Base-by-base conservation (phyloP, 1,140 invertebrate species). In the Sesamia nonagrioides region DNA sequence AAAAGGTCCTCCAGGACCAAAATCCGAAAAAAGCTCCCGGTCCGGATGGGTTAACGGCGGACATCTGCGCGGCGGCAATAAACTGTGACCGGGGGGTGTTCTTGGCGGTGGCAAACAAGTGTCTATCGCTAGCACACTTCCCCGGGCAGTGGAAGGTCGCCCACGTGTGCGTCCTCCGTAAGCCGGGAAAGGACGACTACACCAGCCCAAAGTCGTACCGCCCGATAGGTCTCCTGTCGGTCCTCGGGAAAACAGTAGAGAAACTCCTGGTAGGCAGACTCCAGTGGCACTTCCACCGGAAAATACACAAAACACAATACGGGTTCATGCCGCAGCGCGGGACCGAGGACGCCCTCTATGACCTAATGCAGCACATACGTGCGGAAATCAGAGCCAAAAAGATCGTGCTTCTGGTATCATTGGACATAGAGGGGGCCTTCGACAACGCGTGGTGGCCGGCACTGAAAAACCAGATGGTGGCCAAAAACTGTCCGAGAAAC, bases 21-120 rank as follows among this genome's bases (percentile, higher is more conserved):
- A 81, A 81, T 45, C 79, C 79, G 11, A 81, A 66, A 40, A 81
- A 77, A 71, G 79, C 79, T 15, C 74, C 79, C n/a, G 79, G 74
- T n/a, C 56, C 74, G 1, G 79, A 80, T 21, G 79, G 79, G 18
- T 52, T 80, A 17, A 76, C 72, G 50, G 48, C 63, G 9, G 74
- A 76, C 27, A 80, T 80, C 40, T 80, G 79, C 68, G 17, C 13
- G 6, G 63, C 50, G 27, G 75, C 80, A 9, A 78, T 81, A n/a
- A n/a, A 60, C 37, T 15, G 72, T 17, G 58, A 77, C 6, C 18
- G 50, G 66, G 54, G 69, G 9, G 15, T 78, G 40, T 83, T 83
- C 61, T 3, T 82, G 27, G 77, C 77, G 11, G 33, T 84, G 58
- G 80, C 78, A 11, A 84, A 80, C 17, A 75, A 54, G 17, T 84